Base-by-base conservation (phyloP, 2,797 vertebrate genomes). In the Allobates femoralis region DNA sequence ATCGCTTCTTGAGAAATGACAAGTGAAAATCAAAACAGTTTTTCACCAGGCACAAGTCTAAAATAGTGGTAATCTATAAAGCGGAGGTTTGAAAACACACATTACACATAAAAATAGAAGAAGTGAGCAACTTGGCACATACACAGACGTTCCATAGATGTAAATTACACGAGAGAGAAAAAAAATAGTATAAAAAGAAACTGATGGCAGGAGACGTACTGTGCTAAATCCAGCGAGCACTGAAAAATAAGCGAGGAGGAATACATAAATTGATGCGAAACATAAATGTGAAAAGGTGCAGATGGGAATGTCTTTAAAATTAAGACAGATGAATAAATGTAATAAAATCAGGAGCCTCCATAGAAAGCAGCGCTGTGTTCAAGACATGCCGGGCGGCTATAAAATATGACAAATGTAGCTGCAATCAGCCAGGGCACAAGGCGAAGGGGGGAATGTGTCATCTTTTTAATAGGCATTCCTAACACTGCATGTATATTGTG, bases 321-420 rank as follows among this genome's bases (percentile, higher is more conserved):
- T 75, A 88, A 88, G 83, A 85, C 83, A 79, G 71, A 85, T 85
- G 78, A 88, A 88, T 80, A 88, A 80, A 85, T 77, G 83, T 69
- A 81, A 81, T 88, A 88, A 88, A 85, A 84, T 79, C 75, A 79
- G 77, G 58, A 80, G 81, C 55, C 76, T 84, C 56, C 86, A 84
- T 84, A 73, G 78, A 58, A 81, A 58, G 78, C 78, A 19, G 53
- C 32, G 50, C 66, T 77, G n/a, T 69, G 69, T 85, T 64, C 32
- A 18, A 56, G 55, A 69, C 77, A 41, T 75, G 56, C 56, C 34
- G 16, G 28, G 81, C 67, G 60, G 76, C 77, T 88, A 58, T 85
- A 88, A 84, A 88, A 85, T 53, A 76, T 88, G 86, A 85, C 83
- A 88, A 85, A 88, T 88, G 82, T 18, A 84, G 86, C 77, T 56